Conservation (phyloP, 1,140 invertebrate species). For the Neodiprion lecontei region DNA sequence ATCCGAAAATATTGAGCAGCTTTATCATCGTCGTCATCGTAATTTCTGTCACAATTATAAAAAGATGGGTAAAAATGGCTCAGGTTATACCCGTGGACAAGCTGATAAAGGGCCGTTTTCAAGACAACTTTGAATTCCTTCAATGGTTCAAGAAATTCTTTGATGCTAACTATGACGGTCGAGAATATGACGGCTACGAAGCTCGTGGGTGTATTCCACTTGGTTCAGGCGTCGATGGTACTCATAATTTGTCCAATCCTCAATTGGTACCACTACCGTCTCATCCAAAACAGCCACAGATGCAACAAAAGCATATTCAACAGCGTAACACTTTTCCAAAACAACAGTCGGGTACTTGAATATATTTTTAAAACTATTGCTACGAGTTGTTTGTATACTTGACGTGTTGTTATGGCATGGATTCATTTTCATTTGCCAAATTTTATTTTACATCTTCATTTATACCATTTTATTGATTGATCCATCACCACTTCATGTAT, state of each 20-base stretch:
- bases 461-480: neutral
- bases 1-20: too few relatives aligned
- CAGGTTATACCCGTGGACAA: slow-evolving; percentile 98
- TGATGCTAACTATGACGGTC: slow-evolving; percentile 98
- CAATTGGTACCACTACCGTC: slow-evolving; percentile 58
- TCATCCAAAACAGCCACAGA: slow-evolving; percentile 55
- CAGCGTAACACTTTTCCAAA: slow-evolving; percentile 53
- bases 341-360: slow-evolving; percentile 52
- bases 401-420: slow-evolving; percentile 39
- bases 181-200: slow-evolving; percentile 90
- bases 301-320: slow-evolving; percentile 57
- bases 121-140: slow-evolving; percentile 99
- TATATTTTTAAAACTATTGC: neutral
- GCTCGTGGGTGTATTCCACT: slow-evolving; percentile 80
- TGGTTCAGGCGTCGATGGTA: slow-evolving; percentile 65
- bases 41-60: too few relatives aligned
- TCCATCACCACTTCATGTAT: neutral
- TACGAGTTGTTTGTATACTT: slow-evolving; percentile 1
- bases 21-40: too few relatives aligned
- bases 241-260: slow-evolving; percentile 57
- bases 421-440: slow-evolving; percentile 23
- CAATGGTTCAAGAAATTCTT: slow-evolving; percentile 99
- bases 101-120: slow-evolving; percentile 96
- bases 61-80: slow-evolving; percentile 44
- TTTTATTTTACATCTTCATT: neutral